Percentiles rank a stretch among this genome's conserved stretches.
Conservation (phyloP, 64 coral and sea anemone species). For the Anthopleura sola region DNA sequence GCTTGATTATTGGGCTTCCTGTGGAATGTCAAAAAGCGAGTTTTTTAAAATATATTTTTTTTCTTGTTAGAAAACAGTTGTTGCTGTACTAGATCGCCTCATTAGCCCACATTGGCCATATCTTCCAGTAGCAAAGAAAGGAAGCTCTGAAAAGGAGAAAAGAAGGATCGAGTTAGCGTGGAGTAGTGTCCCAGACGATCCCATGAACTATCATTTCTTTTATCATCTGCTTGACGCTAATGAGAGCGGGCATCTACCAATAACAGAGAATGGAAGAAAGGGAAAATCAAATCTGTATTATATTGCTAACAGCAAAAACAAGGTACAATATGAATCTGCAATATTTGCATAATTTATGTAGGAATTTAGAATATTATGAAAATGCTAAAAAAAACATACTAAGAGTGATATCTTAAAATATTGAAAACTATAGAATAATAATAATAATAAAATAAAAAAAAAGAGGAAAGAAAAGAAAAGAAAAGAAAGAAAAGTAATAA, state of each 20-base stretch:
- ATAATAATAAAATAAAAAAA: background rate
- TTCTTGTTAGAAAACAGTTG: constrained; percentile 79
- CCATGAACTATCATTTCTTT: constrained; percentile 82
- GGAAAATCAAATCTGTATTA: constrained; percentile 75
- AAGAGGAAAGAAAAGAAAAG: background rate
- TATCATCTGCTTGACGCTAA: constrained; percentile 88
- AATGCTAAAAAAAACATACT: no score
- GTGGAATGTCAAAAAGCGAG: background rate
- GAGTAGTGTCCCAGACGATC: constrained; percentile 93
- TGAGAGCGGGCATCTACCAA: constrained; percentile 62
- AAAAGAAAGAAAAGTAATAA: background rate
- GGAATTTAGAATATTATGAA: no score
- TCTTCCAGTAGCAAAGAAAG: constrained; percentile 64
- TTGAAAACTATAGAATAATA: background rate
- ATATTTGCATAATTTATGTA: background rate
- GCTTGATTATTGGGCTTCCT: background rate
- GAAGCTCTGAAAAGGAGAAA: constrained; percentile 28
- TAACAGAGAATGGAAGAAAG: constrained; percentile 36
- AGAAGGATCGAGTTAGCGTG: constrained; percentile 63
- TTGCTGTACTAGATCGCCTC: constrained; percentile 73
- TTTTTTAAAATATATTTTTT: background rate
- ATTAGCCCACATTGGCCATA: constrained; percentile 94
- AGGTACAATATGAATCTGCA: constrained; percentile 33
- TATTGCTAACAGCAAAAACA: constrained; percentile 78
- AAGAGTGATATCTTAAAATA: background rate